Evolutionary conservation across 1,140 invertebrate species (phyloP), one percentile per base, ranked within the genome.

Genomic region (Vollenhovia emeryi): DNA sequence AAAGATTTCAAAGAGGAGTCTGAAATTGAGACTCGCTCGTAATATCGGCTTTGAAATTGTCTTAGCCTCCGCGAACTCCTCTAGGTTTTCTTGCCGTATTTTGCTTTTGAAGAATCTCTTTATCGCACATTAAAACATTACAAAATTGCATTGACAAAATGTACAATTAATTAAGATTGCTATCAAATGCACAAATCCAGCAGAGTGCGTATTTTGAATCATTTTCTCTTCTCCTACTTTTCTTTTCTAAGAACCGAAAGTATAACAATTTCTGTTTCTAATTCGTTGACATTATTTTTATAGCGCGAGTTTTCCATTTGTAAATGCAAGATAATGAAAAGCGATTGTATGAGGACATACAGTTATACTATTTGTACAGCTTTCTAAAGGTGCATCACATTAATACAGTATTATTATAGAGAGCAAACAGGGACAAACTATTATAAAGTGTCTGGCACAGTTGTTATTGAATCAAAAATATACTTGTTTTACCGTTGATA

Each of bases 151-250:
- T 45, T 45, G 79, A 66, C 55, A 9, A 84, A 21, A 87, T 88
- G n/a, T n/a, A n/a, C n/a, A 80, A 89, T 89, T 89, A 89, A 89
- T 89, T 85, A 83, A 69, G 50, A 33, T 36, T 50, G 11, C 40
- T 64, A 76, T 45, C 24, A 33, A 74, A 73, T 36, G 40, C 21
- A 33, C 40, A 36, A 21, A 43, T 50, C 0, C 18, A 36, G 15
- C 3, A 48, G 24, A 45, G 7, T 59, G 15, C 11, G 9, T 74
- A 57, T 52, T n/a, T 84, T 62, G 27, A 9, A 27, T 45, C n/a
- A n/a, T n/a, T n/a, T 7, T 82, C 11, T 36, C 33, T 24, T 71
- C n/a, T 15, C n/a, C 7, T 52, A 15, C 4, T 40, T 11, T 60
- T 57, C 45, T 18, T 45, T 1, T 48, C 15, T 60, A 18, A 76